Conservation (phyloP, 2,888 invertebrate species). For the Crematogaster levior region DNA sequence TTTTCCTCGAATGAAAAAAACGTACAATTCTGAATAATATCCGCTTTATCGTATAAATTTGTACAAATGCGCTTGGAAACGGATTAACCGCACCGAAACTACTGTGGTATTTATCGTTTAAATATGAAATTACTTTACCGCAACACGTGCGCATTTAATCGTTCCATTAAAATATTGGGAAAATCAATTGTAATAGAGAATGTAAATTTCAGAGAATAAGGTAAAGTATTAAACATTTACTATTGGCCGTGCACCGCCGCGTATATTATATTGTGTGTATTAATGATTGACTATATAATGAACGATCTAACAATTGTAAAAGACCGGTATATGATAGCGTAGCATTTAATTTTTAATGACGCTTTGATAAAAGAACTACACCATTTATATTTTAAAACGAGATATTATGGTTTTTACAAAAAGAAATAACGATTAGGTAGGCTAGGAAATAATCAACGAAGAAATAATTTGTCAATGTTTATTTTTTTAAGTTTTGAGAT, state of each 20-base stretch:
- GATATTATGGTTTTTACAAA: not conserved
- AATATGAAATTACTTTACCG: conserved; percentile 33
- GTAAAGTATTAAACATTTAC: not conserved
- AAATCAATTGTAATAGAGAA: conserved; percentile 25
- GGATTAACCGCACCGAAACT: not conserved
- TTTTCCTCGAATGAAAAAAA: not conserved
- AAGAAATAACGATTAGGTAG: not conserved
- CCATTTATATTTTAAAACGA: not conserved
- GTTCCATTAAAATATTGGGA: not conserved
- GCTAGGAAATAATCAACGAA: not conserved
- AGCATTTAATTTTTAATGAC: not conserved
- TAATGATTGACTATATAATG: not conserved
- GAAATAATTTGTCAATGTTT: not conserved
- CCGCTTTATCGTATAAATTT: conserved; percentile 39
- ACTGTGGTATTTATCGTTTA: conserved; percentile 23
- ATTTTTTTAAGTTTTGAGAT: not conserved
- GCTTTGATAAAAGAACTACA: not conserved
- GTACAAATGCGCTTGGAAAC: conserved; percentile 3
- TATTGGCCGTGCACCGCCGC: too few species aligned
- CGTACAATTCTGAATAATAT: conserved; percentile 11
- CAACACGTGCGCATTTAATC: conserved; percentile 21
- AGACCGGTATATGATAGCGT: not conserved
- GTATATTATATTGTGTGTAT: not conserved
- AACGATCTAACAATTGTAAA: not conserved
- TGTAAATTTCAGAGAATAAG: conserved; percentile 16